phyloP scores from a whole-genome alignment of 1,140 invertebrate genomes.

The Hestina assimilis region DNA sequence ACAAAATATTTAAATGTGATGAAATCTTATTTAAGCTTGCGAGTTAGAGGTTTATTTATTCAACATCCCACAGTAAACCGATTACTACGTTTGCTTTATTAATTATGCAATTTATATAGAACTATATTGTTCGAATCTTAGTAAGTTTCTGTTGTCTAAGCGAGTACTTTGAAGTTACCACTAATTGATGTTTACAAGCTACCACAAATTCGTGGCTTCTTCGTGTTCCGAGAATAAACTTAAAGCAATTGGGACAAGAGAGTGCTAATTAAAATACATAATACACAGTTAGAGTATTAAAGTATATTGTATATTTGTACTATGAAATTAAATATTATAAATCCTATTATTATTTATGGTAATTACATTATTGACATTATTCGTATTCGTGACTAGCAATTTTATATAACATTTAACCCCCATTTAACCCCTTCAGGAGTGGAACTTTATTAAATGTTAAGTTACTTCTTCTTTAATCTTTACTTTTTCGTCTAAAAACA shows the following conservation, averaged over 20 bases:
- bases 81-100: slow-evolving; percentile 27
- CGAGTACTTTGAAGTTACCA: slow-evolving; percentile 4
- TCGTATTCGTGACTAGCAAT: too few relatives aligned
- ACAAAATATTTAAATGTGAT: not conserved
- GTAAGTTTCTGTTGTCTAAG: slow-evolving; percentile 18
- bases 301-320: too few relatives aligned
- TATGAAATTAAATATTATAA: too few relatives aligned
- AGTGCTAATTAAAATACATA: too few relatives aligned
- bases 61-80: slow-evolving; percentile 24
- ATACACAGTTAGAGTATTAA: too few relatives aligned
- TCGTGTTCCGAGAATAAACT: not conserved
- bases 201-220: slow-evolving; percentile 12
- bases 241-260: slow-evolving; percentile 9
- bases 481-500: too few relatives aligned
- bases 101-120: slow-evolving; percentile 27
- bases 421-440: too few relatives aligned
- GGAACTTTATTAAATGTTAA: too few relatives aligned
- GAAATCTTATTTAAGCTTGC: slow-evolving; percentile 12
- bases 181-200: slow-evolving; percentile 18
- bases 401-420: too few relatives aligned
- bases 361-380: too few relatives aligned
- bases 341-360: too few relatives aligned
- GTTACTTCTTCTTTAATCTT: too few relatives aligned
- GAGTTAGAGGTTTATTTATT: slow-evolving; percentile 31
- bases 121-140: slow-evolving; percentile 17